Evolutionary conservation across 2,113 vertebrate species (phyloP), one percentile per base, ranked within the genome.

Genomic region (Puffinus mauretanicus): DNA sequence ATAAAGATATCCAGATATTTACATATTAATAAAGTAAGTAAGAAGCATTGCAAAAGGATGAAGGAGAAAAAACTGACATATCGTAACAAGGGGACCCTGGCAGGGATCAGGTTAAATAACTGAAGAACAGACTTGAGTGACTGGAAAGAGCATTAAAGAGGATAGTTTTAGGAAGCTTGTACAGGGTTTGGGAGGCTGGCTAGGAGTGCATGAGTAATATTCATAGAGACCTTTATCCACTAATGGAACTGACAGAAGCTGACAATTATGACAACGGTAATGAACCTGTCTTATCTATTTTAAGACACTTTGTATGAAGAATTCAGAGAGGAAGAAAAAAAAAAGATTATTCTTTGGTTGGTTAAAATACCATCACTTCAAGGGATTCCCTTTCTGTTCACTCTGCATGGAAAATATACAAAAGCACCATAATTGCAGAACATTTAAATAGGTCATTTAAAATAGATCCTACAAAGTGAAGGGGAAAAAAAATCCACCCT

Each of bases 391-490:
- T 75, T 94, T 94, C 91, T 96, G 57, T 86, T 82, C 55, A 0
- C 76, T 96, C 62, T 55, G 22, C 62, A 51, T 67, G 81, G 89
- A 86, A 91, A 81, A 93, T 64, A 90, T 16, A 96, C 54, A 96
- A 83, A 93, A 95, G 73, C 69, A 65, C 75, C 75, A 32, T 96
- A 95, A 96, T 86, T 96, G 94, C 82, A 89, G 95, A 91, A 66
- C 71, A 92, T 89, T 92, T 90, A 95, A 97, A 96, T 92, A 42
- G 54, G 64, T 86, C 67, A 89, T 94, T 96, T 93, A 76, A 95
- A 96, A 92, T 88, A 95, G 86, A 95, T 94, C 27, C 66, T 69
- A 91, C 32, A 87, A 79, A 96, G 47, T 42, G 51, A 67, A 67
- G 22, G 89, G 49, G 12, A 44, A 38, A 55, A 58, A 95, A 78